phyloP scores from a whole-genome alignment of 2,113 vertebrate genomes.

The Lota lota region DNA sequence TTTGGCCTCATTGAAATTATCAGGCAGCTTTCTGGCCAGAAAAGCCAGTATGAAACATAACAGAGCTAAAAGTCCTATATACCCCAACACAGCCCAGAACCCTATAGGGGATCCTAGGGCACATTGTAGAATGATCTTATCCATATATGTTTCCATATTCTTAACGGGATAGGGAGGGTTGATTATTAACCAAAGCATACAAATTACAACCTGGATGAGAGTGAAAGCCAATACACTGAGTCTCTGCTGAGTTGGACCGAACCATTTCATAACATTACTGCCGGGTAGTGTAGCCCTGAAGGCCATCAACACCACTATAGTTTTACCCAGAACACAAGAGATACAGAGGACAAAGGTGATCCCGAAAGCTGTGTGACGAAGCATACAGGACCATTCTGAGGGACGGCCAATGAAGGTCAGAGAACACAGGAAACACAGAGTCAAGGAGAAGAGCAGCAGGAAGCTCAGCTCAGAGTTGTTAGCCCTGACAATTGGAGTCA shows the following conservation, averaged over 20 bases:
- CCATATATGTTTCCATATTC: slow-evolving; percentile 62
- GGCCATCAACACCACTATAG: slow-evolving; percentile 69
- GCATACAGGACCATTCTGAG: slow-evolving; percentile 75
- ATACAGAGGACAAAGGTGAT: slow-evolving; percentile 71
- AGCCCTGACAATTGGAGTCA: slow-evolving; percentile 73
- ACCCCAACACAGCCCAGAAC: slow-evolving; percentile 72
- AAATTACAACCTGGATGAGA: slow-evolving; percentile 66
- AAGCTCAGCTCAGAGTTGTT: slow-evolving; percentile 77
- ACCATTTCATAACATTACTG: slow-evolving; percentile 68
- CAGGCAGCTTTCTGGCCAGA: slow-evolving; percentile 65
- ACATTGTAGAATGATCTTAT: slow-evolving; percentile 70
- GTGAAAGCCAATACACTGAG: slow-evolving; percentile 65
- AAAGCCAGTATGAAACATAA: slow-evolving; percentile 69
- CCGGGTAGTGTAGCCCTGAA: slow-evolving; percentile 68
- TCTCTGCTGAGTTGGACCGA: slow-evolving; percentile 69
- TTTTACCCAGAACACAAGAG: slow-evolving; percentile 71
- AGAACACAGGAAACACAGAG: slow-evolving; percentile 73
- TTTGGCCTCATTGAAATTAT: slow-evolving; percentile 72
- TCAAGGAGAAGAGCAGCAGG: slow-evolving; percentile 71
- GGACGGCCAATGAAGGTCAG: slow-evolving; percentile 70
- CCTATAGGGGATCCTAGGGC: slow-evolving; percentile 61
- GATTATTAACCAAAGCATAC: slow-evolving; percentile 65
- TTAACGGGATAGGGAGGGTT: slow-evolving; percentile 66
- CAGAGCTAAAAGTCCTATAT: slow-evolving; percentile 65
- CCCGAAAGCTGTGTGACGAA: slow-evolving; percentile 70